phyloP scores from a whole-genome alignment of 2,888 invertebrate genomes.

The Schrankia costaestrigalis region DNA sequence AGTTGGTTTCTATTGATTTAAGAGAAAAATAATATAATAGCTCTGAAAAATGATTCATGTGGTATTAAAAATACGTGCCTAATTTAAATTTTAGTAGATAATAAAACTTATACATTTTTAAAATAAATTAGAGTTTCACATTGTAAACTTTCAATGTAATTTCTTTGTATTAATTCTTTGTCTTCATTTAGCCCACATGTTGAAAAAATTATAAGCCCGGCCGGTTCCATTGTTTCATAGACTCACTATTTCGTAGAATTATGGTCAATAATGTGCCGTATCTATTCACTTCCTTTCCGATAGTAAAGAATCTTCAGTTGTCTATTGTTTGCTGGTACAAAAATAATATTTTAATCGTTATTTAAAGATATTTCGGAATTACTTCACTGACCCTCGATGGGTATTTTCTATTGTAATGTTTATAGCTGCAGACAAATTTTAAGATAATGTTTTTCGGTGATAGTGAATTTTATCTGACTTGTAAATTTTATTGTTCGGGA shows the following conservation, averaged over 20 bases:
- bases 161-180: conserved; percentile 26
- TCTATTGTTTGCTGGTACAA: conserved; percentile 64
- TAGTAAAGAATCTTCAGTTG: conserved; percentile 60
- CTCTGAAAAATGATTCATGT: too few species aligned
- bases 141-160: too few species aligned
- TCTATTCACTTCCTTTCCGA: conserved; percentile 75
- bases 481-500: conserved; percentile 35
- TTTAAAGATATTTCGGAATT: conserved; percentile 53
- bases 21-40: too few species aligned
- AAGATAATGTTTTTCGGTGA: conserved; percentile 30
- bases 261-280: conserved; percentile 57
- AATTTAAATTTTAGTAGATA: too few species aligned
- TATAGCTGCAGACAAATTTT: conserved; percentile 53
- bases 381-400: conserved; percentile 45
- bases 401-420: conserved; percentile 54
- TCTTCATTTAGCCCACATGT: conserved; percentile 41
- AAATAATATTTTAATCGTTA: conserved; percentile 74
- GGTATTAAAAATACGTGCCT: too few species aligned
- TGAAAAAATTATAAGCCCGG: conserved; percentile 45
- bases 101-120: too few species aligned
- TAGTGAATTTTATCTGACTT: conserved; percentile 26
- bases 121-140: too few species aligned
- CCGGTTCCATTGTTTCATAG: conserved; percentile 57
- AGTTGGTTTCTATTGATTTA: too few species aligned
- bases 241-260: conserved; percentile 61